phyloP scores from a whole-genome alignment of 2,888 invertebrate genomes.

The Diogma glabrata region DNA sequence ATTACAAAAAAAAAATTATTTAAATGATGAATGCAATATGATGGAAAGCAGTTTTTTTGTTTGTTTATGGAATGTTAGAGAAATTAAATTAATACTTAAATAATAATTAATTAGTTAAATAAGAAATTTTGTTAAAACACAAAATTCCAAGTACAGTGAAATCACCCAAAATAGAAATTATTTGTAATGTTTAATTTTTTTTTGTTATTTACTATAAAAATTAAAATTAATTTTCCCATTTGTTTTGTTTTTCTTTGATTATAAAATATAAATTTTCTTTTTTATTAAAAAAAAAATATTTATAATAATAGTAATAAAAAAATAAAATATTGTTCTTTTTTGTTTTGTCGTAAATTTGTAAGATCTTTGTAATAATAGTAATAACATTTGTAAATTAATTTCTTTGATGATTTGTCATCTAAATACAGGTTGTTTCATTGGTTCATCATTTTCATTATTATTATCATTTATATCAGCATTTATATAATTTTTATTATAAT shows the following conservation, averaged over 20 bases:
- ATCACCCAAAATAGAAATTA: slow-evolving; percentile 11
- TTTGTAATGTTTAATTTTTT: slow-evolving; percentile 9
- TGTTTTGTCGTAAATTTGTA: background rate
- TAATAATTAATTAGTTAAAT: background rate
- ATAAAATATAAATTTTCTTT: slow-evolving; percentile 6
- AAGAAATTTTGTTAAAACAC: slow-evolving; percentile 21
- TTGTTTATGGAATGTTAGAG: too few relatives aligned
- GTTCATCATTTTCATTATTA: slow-evolving; percentile 7
- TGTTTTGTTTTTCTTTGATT: slow-evolving; percentile 9
- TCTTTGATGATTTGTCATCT: slow-evolving; percentile 7
- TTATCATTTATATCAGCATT: slow-evolving; percentile 10
- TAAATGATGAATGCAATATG: too few relatives aligned
- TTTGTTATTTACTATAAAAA: background rate
- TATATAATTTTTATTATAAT: slow-evolving; percentile 6
- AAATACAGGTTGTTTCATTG: slow-evolving; percentile 7
- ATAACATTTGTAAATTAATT: too few relatives aligned
- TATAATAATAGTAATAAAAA: background rate
- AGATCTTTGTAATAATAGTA: background rate
- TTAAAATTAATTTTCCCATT: too few relatives aligned
- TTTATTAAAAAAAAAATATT: background rate
- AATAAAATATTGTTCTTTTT: too few relatives aligned
- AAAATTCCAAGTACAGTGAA: slow-evolving; percentile 19
- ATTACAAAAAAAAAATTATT: too few relatives aligned
- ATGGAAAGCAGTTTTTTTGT: too few relatives aligned
- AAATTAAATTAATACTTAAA: too few relatives aligned